These are phyloP conservation scores for Emydoidea blandingii DNA, from an alignment of 2,797 vertebrate species.

Conservation along the genomic window DNA sequence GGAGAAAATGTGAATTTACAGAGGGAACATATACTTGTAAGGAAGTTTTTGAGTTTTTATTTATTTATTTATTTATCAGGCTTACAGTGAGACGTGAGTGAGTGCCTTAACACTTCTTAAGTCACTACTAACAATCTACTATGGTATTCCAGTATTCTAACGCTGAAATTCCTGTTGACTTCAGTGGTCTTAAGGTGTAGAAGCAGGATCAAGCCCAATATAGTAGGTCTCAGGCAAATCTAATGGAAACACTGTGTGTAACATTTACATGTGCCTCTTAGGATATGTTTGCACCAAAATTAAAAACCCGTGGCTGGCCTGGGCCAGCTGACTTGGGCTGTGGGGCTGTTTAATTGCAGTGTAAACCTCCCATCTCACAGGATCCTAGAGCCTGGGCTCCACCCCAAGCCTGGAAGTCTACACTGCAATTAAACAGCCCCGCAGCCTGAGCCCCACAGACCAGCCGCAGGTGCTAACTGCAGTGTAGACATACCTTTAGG, in stretches of 20 bases:
- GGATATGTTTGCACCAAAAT: too few species aligned
- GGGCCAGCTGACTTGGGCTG: too few species aligned
- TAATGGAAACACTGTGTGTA: not conserved
- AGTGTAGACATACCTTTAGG: not conserved
- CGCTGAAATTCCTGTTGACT: not conserved
- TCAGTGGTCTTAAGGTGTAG: not conserved
- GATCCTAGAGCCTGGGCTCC: too few species aligned
- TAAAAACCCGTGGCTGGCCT: too few species aligned
- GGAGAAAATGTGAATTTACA: not conserved
- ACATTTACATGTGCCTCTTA: not conserved
- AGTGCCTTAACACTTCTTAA: not conserved
- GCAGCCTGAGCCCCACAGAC: not conserved
- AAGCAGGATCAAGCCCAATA: not conserved
- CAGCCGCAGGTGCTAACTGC: not conserved
- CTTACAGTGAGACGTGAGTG: fast-evolving
- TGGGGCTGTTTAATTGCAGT: too few species aligned
- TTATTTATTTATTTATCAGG: not conserved
- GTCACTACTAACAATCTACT: not conserved
- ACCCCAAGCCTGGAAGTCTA: too few species aligned
- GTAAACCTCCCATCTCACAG: too few species aligned
- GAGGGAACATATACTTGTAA: not conserved
- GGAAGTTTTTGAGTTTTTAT: not conserved
- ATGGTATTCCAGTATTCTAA: not conserved
- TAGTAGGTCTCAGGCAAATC: not conserved
- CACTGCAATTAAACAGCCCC: too few species aligned